Percentiles rank a stretch among this genome's conserved stretches.
Conservation (phyloP, 2,113 vertebrate genomes). For the Girardinichthys multiradiatus region DNA sequence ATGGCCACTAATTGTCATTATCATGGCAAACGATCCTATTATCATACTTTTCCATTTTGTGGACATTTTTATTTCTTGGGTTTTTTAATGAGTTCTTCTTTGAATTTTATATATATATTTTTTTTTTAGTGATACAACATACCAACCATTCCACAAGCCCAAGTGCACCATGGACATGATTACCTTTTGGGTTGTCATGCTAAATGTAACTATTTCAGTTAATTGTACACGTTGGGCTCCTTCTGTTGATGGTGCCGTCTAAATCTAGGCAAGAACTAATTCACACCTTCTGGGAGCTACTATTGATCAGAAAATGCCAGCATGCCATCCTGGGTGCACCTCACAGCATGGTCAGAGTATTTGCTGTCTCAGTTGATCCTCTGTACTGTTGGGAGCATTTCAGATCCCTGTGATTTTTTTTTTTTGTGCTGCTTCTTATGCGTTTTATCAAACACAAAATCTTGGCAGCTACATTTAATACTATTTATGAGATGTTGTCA, state of each 20-base stretch:
- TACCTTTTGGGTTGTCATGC: slow-evolving; percentile 31
- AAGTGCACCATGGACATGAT: slow-evolving; percentile 42
- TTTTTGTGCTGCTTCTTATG: slow-evolving; percentile 76
- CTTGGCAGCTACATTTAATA: slow-evolving; percentile 85
- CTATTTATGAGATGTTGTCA: slow-evolving; percentile 82
- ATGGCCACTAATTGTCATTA: not conserved
- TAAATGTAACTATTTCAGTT: slow-evolving; percentile 21
- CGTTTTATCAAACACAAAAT: slow-evolving; percentile 74
- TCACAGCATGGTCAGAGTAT: slow-evolving; percentile 29
- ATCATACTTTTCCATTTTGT: slow-evolving; percentile 75
- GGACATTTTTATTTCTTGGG: slow-evolving; percentile 70
- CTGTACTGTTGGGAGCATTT: slow-evolving; percentile 32
- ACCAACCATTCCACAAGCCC: slow-evolving; percentile 71
- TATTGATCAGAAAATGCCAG: slow-evolving; percentile 60
- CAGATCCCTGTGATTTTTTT: slow-evolving; percentile 56
- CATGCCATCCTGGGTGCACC: slow-evolving; percentile 39
- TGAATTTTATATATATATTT: slow-evolving; percentile 65
- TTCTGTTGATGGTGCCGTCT: slow-evolving; percentile 7
- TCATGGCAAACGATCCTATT: slow-evolving; percentile 62
- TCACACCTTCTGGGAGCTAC: slow-evolving; percentile 33
- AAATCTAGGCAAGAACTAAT: slow-evolving; percentile 18
- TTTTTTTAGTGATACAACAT: slow-evolving; percentile 60
- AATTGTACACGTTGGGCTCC: slow-evolving; percentile 24
- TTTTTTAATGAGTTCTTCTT: slow-evolving; percentile 43
- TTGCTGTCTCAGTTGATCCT: slow-evolving; percentile 21